Evolutionary conservation across 2,797 vertebrate genomes (phyloP), one percentile per base, ranked within the genome.

Genomic region (Coracias cyanogaster): DNA sequence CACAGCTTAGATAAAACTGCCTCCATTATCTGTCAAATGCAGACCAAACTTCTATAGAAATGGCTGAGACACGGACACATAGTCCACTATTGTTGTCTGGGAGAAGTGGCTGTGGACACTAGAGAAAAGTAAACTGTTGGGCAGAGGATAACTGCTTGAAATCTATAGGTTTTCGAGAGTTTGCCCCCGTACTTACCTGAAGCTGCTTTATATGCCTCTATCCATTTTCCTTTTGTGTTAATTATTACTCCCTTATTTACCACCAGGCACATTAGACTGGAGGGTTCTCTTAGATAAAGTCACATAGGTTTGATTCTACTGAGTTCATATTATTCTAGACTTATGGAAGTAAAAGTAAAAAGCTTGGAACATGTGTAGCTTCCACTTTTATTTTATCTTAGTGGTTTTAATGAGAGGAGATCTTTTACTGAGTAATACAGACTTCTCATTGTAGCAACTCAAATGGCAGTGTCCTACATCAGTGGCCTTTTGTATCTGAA

Each of bases 61-160:
- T 3, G 5, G 3, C n/a, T 61, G 12, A 66, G 29, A 60, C 52
- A 29, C 0, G 13, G n/a, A 6, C 26, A 39, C 8, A 3, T 8
- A 33, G 8, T 43, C 21, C 15, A 1, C 9, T 45, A 71, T 19
- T 55, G 6, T 43, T 35, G 4, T 51, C 52, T 78, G 17, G 20
- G 8, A 26, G 21, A 49, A 77, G 26, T 29, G 15, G 43, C 20
- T 41, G 55, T 72, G 45, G 31, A 57, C 24, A 33, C 8, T 12
- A 21, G 21, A 49, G 8, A 15, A 61, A 74, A 86, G 6, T 24
- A 86, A 84, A 64, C 12, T 65, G 14, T 10, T 52, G 28, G n/a
- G 12, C 22, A 60, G 12, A 29, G 7, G 10, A 46, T 11, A 74
- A 28, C 10, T 52, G 3, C 51, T 62, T 72, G 21, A 89, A 81